Base-by-base conservation (phyloP, 2,113 vertebrate species). In the Acinonyx jubatus region DNA sequence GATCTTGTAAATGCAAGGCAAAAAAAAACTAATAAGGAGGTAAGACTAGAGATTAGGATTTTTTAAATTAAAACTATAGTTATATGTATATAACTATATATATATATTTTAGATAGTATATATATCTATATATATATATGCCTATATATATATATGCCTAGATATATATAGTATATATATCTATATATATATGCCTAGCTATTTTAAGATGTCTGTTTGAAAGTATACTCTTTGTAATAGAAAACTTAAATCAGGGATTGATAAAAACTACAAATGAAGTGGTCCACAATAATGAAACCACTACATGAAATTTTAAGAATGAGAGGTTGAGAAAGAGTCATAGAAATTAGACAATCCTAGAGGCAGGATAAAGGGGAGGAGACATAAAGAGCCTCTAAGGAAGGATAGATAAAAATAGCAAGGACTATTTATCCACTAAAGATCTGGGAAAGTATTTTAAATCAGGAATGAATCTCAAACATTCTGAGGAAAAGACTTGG, bases 401-500 rank as follows among this genome's bases (percentile, higher is more conserved):
- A 66, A 85, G 94, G 68, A 74, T 7, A 85, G 38, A 82, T 12
- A 19, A 33, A 74, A 76, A 65, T 55, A 82, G 41, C 25, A 71
- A 87, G n/a, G 90, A 11, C 52, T 83, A 57, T 69, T 94, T 65
- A 92, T 50, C 57, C 7, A 25, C 10, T 55, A 57, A 79, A 84
- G 50, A 82, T 74, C 66, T 89, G 76, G 38, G n/a, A 95, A 96
- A 91, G n/a, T 79, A 48, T 41, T 95, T 95, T 63, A 83, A 41
- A 41, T 87, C 63, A 92, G 38, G 41, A 96, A 19, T 36, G 93
- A 45, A 5, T 82, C 48, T 94, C 63, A 83, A 90, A 94, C 12
- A 78, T 88, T 92, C 89, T 68, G 61, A 89, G n/a, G 31, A 83
- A 81, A 97, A 85, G 16, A 89, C 45, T 93, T 88, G n/a, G 91